Conservation (phyloP, 2,888 invertebrate genomes). For the Apamea anceps region DNA sequence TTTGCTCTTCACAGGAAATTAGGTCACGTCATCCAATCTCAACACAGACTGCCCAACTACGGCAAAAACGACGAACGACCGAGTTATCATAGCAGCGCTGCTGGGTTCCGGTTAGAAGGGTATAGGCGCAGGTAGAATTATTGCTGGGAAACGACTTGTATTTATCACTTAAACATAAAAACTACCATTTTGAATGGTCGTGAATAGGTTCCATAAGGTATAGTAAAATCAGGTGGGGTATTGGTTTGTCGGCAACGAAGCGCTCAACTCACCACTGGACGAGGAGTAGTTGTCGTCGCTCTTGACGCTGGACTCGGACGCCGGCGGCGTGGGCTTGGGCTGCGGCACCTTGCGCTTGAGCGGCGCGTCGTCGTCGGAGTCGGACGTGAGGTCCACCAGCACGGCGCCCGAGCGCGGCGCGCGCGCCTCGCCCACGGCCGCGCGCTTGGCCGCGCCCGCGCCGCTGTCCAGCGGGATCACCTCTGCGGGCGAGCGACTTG, state of each 20-base stretch:
- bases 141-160: not conserved
- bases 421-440: conserved; percentile 81
- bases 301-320: conserved; percentile 75
- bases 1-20: not conserved
- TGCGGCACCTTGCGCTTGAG: conserved; percentile 90
- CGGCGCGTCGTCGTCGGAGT: conserved; percentile 93
- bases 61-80: not conserved
- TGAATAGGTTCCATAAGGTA: not conserved
- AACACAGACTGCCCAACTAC: not conserved
- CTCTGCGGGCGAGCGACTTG: conserved; percentile 73
- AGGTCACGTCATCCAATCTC: not conserved
- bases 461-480: conserved; percentile 87
- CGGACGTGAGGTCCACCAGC: conserved; percentile 93
- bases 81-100: not conserved
- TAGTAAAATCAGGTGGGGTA: not conserved
- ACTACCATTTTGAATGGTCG: not conserved
- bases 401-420: conserved; percentile 77
- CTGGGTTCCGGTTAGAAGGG: not conserved
- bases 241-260: not conserved
- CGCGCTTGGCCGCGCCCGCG: conserved; percentile 77
- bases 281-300: conserved; percentile 85
- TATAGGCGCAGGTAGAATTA: not conserved
- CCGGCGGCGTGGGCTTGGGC: conserved; percentile 85
- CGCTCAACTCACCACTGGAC: conserved; percentile 72
- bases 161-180: not conserved